These are phyloP conservation scores for Eremobia ochroleuca DNA, from an alignment of 2,888 invertebrate species.

Conservation along the genomic window DNA sequence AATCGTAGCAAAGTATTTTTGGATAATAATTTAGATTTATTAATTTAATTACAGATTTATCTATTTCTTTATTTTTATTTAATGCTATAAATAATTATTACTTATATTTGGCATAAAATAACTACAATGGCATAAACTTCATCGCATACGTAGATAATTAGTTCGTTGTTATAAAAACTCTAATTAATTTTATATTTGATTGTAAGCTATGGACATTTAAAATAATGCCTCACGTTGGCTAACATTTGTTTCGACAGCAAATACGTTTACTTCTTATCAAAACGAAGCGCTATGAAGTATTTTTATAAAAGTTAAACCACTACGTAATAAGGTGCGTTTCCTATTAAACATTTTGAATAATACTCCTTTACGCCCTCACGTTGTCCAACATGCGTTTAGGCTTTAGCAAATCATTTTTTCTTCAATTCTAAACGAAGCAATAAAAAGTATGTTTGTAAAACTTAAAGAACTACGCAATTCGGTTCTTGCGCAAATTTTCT, in stretches of 20 bases:
- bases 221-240: not conserved
- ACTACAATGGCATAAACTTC: not conserved
- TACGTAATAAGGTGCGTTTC: not conserved
- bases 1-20: slow-evolving; percentile 30
- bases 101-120: not conserved
- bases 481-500: not conserved
- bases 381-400: not conserved
- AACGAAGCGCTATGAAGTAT: not conserved
- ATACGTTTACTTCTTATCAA: not conserved
- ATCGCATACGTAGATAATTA: not conserved
- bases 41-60: not conserved
- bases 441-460: slow-evolving; percentile 13
- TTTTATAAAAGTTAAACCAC: not conserved
- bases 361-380: not conserved
- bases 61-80: not conserved
- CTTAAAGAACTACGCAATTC: not conserved
- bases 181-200: not conserved
- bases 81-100: not conserved
- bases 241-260: not conserved
- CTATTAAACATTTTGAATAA: not conserved
- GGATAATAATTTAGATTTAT: not conserved
- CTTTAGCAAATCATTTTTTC: not conserved
- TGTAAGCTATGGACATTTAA: not conserved
- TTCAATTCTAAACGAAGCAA: slow-evolving; percentile 4
- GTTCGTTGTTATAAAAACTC: not conserved